These are phyloP conservation scores for Drosophila watanabei DNA, from an alignment of 1,140 invertebrate species.

Conservation along the genomic window DNA sequence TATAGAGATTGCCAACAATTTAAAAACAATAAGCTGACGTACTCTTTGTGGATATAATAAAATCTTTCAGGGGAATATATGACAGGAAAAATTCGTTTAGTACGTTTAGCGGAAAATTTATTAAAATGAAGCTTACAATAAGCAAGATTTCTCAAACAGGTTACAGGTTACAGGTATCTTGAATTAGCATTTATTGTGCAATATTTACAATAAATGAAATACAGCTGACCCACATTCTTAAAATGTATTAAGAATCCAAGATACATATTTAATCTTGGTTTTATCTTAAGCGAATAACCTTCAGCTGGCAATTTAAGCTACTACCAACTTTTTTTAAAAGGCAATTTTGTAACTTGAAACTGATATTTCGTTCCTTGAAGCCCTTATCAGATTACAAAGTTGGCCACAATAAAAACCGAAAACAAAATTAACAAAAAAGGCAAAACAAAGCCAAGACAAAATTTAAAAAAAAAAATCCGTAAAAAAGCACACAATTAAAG, in stretches of 20 bases:
- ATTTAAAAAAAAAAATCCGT: constrained; percentile 43
- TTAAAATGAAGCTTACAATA: background rate
- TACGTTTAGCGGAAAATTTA: background rate
- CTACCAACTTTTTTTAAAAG: background rate
- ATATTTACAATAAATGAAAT: background rate
- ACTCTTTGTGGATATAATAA: background rate
- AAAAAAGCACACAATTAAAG: constrained; percentile 53
- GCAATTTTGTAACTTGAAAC: constrained; percentile 1
- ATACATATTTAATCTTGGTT: background rate
- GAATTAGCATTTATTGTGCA: background rate
- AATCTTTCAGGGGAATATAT: background rate
- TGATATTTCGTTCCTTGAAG: constrained; percentile 5
- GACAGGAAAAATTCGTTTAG: background rate
- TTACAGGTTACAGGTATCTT: background rate
- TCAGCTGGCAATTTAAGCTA: background rate
- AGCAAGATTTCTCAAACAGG: background rate
- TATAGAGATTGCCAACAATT: background rate
- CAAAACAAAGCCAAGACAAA: constrained; percentile 18
- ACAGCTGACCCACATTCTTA: background rate
- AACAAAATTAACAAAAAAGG: constrained; percentile 29
- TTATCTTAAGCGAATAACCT: background rate
- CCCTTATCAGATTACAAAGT: constrained; percentile 34
- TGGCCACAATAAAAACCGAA: background rate
- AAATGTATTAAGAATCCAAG: background rate
- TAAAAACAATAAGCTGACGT: background rate